These are phyloP conservation scores for Geophilus truncorum DNA, from an alignment of 2,888 invertebrate genomes.

Conservation along the genomic window DNA sequence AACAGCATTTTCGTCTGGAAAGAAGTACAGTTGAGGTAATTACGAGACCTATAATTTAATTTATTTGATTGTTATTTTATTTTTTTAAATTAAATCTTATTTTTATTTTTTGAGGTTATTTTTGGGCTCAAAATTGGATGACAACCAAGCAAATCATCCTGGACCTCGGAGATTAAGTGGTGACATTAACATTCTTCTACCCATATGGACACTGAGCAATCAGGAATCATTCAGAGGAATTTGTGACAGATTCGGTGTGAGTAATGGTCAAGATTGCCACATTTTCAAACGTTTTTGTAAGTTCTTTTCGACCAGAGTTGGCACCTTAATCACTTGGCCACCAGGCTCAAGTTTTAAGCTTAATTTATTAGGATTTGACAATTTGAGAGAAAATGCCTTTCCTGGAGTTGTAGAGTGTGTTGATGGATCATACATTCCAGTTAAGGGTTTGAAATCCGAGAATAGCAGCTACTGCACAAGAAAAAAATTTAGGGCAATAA, in stretches of 20 bases:
- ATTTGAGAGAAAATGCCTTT: background rate
- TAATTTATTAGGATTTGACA: background rate
- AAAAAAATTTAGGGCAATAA: background rate
- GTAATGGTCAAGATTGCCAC: background rate
- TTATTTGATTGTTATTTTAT: background rate
- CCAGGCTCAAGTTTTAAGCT: background rate
- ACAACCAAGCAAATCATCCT: background rate
- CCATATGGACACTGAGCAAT: background rate
- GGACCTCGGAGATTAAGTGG: background rate
- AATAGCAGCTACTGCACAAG: constrained; percentile 10
- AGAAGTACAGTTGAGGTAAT: background rate
- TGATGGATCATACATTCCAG: constrained; percentile 7
- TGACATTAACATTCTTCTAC: background rate
- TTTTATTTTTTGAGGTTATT: no score
- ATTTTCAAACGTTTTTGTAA: background rate
- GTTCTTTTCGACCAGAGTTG: background rate
- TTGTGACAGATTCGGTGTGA: background rate
- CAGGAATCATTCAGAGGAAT: background rate
- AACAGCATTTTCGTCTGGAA: background rate
- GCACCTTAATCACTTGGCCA: background rate
- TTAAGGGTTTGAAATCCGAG: background rate
- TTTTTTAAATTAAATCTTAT: no score
- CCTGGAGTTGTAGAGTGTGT: background rate
- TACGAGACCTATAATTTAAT: background rate
- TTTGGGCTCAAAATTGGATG: background rate